phyloP scores from a whole-genome alignment of 2,888 invertebrate genomes.

The Leucania comma region DNA sequence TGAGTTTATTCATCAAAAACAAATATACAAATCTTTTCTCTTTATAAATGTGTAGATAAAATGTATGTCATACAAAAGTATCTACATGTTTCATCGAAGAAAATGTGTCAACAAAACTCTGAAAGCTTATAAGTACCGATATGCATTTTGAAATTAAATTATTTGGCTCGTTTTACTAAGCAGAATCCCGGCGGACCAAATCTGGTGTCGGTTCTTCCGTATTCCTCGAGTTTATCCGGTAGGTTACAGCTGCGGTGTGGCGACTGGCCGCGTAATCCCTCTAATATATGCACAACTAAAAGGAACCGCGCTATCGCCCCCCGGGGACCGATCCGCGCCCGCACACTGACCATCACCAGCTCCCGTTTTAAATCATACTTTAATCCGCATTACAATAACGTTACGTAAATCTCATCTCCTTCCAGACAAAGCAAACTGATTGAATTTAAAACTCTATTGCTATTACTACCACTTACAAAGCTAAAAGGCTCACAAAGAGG shows the following conservation, averaged over 20 bases:
- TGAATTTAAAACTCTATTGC: conserved; percentile 19
- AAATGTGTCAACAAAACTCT: not conserved
- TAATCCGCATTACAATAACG: conserved; percentile 60
- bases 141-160: not conserved
- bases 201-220: conserved; percentile 75
- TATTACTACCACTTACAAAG: conserved; percentile 24
- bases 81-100: too few relatives aligned
- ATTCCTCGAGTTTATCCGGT: conserved; percentile 81
- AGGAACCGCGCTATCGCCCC: conserved; percentile 81
- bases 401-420: conserved; percentile 11
- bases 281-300: conserved; percentile 90
- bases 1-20: too few relatives aligned
- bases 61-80: not conserved
- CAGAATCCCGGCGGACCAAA: conserved; percentile 58
- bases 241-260: conserved; percentile 79
- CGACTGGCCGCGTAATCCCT: conserved; percentile 76
- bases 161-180: conserved; percentile 4
- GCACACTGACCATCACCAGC: conserved; percentile 78
- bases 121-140: not conserved
- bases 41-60: not conserved
- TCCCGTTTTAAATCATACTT: conserved; percentile 68
- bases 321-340: conserved; percentile 81
- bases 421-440: conserved; percentile 27
- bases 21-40: too few relatives aligned
- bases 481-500: conserved; percentile 43